Evolutionary conservation across 2,113 vertebrate species (phyloP), one percentile per base, ranked within the genome.

Genomic region (Myanophis thanlyinensis): DNA sequence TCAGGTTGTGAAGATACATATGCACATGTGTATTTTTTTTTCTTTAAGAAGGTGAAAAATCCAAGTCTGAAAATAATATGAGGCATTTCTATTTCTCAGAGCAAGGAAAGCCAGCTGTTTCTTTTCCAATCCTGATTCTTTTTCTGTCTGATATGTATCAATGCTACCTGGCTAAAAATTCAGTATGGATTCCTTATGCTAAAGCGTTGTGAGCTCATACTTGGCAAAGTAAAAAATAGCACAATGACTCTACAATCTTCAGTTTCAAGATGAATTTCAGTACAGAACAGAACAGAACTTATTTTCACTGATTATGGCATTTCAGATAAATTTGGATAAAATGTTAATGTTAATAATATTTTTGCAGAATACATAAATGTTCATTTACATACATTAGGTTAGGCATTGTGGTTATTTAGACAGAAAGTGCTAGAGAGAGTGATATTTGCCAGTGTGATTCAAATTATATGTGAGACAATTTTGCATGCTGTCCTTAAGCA

Each of bases 91-190:
- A 40, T 87, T 95, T 93, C 96, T 97, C 97, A 96, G 95, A 97
- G 98, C 96, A 95, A 97, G 97, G 92, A 97, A 95, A 97, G 97
- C 95, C 95, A 97, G 96, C 86, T 96, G 92, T 93, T 97, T 94
- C 89, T 94, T 96, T 97, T 96, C 89, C 0, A 0, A 49, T 90
- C 95, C 92, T 96, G 93, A 93, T 94, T 94, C 94, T 95, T 53
- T 90, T 80, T 80, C 67, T 80, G n/a, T 80, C 67, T 90, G 56
- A 56, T 89, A 92, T 93, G 87, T 94, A 93, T 73, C 85, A 95
- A 94, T 94, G 94, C 73, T 95, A 93, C 93, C 94, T 93, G 95
- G 87, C 92, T 91, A 92, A 95, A 97, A 93, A 25, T 95, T 96
- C 93, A 94, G 80, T 40, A 20, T 93, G 95, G 89, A 87, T 96